Percentiles rank a stretch among this genome's conserved stretches.
Evolutionary conservation across 2,888 invertebrate genomes (phyloP).

Genomic region (Limenitis camilla): DNA sequence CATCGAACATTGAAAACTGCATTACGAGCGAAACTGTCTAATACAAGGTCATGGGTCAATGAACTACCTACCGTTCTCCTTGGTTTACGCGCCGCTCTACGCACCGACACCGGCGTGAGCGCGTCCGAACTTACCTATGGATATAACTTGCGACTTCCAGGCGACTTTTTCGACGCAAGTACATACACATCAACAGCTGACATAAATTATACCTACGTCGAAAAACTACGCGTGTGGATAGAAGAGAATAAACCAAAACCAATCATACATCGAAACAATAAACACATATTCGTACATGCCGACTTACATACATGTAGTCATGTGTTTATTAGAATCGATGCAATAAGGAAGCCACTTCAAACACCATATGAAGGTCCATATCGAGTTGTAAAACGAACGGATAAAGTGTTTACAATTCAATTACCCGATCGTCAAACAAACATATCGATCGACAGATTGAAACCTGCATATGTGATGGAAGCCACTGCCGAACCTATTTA

Average conservation of each 20-base stretch:
- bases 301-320: background rate
- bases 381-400: too few relatives aligned
- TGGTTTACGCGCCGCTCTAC: background rate
- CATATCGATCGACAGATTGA: background rate
- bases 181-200: too few relatives aligned
- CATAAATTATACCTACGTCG: too few relatives aligned
- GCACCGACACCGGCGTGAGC: background rate
- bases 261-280: background rate
- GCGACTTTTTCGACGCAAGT: slow-evolving; percentile 1
- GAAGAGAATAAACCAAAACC: too few relatives aligned
- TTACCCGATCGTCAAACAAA: too few relatives aligned
- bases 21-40: slow-evolving; percentile 21
- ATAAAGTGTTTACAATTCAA: too few relatives aligned
- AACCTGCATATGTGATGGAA: background rate
- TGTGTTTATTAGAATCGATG: background rate
- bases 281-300: background rate
- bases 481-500: too few relatives aligned
- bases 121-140: background rate
- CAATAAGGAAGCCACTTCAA: background rate
- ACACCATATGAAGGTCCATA: background rate
- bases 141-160: background rate
- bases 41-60: background rate
- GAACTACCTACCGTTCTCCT: background rate
- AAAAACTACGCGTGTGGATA: too few relatives aligned
- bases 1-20: slow-evolving; percentile 27